Evolutionary conservation across 1,140 invertebrate species (phyloP).

Genomic region (Diabrotica undecimpunctata): DNA sequence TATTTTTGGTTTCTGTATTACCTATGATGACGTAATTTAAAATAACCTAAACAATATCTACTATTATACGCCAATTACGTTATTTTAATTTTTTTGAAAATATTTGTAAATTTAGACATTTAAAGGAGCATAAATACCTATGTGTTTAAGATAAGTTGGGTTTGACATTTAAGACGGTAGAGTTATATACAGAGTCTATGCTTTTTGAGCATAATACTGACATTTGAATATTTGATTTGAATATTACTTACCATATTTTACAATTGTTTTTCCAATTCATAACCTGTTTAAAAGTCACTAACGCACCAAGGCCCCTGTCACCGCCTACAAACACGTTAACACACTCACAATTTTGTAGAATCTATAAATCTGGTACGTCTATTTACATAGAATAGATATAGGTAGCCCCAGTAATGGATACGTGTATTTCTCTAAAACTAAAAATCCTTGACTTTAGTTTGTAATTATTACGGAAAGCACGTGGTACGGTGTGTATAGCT

Average conservation of each 20-base stretch:
- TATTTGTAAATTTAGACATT: too few species aligned
- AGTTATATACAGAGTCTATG: too few species aligned
- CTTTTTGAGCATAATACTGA: too few species aligned
- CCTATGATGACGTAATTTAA: too few species aligned
- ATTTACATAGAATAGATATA: not conserved
- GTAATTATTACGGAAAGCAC: not conserved
- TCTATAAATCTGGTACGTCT: not conserved
- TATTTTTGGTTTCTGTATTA: too few species aligned
- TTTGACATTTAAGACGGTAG: too few species aligned
- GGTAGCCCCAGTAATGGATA: not conserved
- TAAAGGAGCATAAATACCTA: too few species aligned
- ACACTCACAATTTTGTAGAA: not conserved
- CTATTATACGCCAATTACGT: too few species aligned
- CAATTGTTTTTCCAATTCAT: not conserved
- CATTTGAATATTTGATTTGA: too few species aligned
- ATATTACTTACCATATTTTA: not conserved
- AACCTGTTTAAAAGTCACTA: not conserved
- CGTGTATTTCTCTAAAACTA: not conserved
- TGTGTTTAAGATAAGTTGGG: too few species aligned
- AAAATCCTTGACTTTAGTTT: constrained; percentile 2
- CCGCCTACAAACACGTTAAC: not conserved
- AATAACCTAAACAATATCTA: too few species aligned
- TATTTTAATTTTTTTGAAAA: too few species aligned
- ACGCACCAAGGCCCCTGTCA: not conserved
- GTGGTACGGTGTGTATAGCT: not conserved